Evolutionary conservation across 1,140 invertebrate genomes (phyloP), one percentile per base, ranked within the genome.

Genomic region (Ruditapes philippinarum): DNA sequence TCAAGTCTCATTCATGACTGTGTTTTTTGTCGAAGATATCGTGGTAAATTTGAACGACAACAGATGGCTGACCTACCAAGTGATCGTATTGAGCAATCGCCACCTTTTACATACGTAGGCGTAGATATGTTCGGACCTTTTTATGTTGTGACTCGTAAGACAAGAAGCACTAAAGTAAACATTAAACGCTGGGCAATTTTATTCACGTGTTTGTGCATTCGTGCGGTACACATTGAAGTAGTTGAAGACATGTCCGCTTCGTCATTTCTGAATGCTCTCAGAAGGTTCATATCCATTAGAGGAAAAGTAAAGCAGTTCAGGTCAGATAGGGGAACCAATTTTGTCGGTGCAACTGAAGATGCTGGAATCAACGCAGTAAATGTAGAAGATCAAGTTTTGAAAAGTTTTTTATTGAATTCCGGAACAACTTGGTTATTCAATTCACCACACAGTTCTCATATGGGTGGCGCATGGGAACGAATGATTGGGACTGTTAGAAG

Each of bases 391-490:
- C 5, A 12, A 19, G 2, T n/a, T 14, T 5, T 73, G 14, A 36
- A 84, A 40, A 51, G 31, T 33, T n/a, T 40, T 12, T 40, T 73
- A 4, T 11, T 19, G 40, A 33, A 84, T 17, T n/a, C 7, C 4
- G 33, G 82, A 17, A 22, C 25, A 1, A 31, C 19, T 11, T 84
- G 82, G 82, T 14, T 51, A 4, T 92, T 90, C 76, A 92, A 88
- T 45, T 73, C 90, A 83, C 19, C 65, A 89, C 74, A 33, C 73
- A 0, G 79, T 85, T 0, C 91, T 88, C 78, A 91, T 60, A 88
- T 84, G 80, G 83, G 78, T 22, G 89, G 90, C 7, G 51, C 82
- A 9, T 93, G 91, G 91, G 92, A 93, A 33, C 38, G 92, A 25
- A 83, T 89, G 62, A 89, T 92, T 25, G 82, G 89, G 19, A 73